Evolutionary conservation across 2,888 invertebrate species (phyloP), one percentile per base, ranked within the genome.

Genomic region (Drosophila formosana): DNA sequence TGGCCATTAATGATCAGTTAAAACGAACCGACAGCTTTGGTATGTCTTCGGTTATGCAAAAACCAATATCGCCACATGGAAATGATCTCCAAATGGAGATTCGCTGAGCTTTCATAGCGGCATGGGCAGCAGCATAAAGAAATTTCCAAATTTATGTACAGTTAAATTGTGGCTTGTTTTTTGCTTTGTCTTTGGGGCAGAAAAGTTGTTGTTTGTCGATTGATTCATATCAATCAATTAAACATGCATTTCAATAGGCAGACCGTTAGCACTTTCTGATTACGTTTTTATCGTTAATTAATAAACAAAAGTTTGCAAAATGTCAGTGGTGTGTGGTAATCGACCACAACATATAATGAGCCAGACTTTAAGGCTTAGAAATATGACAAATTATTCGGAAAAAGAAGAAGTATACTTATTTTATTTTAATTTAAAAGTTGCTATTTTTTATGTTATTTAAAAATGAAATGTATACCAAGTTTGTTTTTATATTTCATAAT

Each of bases 241-340:
- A 58, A 72, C 50, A 62, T 66, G 69, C 50, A 64, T 67, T 61
- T 65, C 51, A 46, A 28, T 25, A 34, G 37, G 39, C 62, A 66
- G 71, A 69, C 81, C 86, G 83, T 78, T 86, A 71, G 78, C 75
- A 69, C 51, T 80, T 83, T 80, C 78, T 80, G 78, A 83, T 86
- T 73, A 78, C 65, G 49, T 50, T 78, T 66, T 77, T 77, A 69
- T 73, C 69, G 51, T 51, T 60, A 43, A 69, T 77, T 66, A 65
- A 70, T 66, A 62, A 77, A 75, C 67, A 30, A 50, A 68, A 55
- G 64, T 73, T 70, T 49, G 46, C 51, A 50, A 72, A 71, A 58
- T 30, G 46, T 60, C 25, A 41, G 28, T 25, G 4, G 9, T 30
- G 37, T 69, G 49, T 45, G 25, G 63, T 34, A 71, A 71, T 69